Evolutionary conservation across 2,113 vertebrate species (phyloP), one percentile per base, ranked within the genome.

Genomic region (Gymnarchus niloticus): DNA sequence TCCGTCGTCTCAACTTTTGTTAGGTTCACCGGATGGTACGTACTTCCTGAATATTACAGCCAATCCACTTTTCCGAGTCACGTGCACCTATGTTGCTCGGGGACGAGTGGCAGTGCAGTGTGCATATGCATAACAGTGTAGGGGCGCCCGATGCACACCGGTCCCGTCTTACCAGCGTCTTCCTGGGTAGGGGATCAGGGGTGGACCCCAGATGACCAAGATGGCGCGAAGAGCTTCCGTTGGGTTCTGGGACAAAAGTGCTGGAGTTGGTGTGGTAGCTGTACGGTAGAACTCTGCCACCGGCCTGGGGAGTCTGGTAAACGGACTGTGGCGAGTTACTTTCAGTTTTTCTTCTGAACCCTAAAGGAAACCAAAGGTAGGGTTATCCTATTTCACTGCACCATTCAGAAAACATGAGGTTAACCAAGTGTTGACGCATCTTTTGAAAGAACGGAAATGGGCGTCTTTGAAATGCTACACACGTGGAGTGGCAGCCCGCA

Each of bases 141-240:
- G 52, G 52, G 6, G 6, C 52, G 14, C 5, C 14, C 52, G 6
- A 6, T 7, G 52, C 52, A 48, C 19, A 54, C 46, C 23, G 12
- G 49, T 21, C 6, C 46, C 12, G 59, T 46, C 90, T 88, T 90
- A 92, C 91, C 90, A 86, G 21, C 25, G 46, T 86, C 85, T 88
- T 92, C 41, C 1, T 23, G 83, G 91, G 91, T 83, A 93, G 87
- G 28, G 91, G 89, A 77, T 90, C 87, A 2, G 90, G 92, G 2
- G 88, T 56, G 54, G 87, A 59, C 57, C 88, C 87, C 25, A 23
- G 77, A 10, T 56, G 86, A 56, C 59, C 84, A 2, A 14, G 69
- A 17, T 59, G 86, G 54, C 59, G 80, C 2, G 82, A 59, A 21
- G 86, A 89, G 85, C 85, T 86, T 8, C 89, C 88, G 19, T 92